Base-by-base conservation (phyloP, 2,888 invertebrate species). In the Tenthredo livida region DNA sequence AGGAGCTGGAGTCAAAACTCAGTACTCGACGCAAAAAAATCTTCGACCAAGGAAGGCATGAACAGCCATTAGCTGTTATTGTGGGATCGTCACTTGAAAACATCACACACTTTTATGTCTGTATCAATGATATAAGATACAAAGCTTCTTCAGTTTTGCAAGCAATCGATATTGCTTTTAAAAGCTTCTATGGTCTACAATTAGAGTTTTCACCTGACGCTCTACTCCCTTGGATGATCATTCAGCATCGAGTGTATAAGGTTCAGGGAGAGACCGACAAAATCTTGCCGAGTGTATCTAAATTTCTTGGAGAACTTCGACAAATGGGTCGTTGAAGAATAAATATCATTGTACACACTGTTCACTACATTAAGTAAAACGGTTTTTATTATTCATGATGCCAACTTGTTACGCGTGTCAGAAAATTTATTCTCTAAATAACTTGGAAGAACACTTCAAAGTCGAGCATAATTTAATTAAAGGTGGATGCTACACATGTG, bases 21-120 rank as follows among this genome's bases (percentile, higher is more conserved):
- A 29, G 29, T 29, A 29, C 29, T 29, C 29, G 29, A 29, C 29
- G 29, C 1, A 29, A 29, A 29, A 29, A 29, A 1, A 29, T 29
- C 2, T 29, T 29, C 1, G 29, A 29, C 29, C 29, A 29, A 29
- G 72, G 50, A 10, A 61, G 80, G 15, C n/a, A 82, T 29, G 87
- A 85, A 61, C 86, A 87, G 78, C 86, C 87, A 1, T 72, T 88
- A 6, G 72, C 85, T 50, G 85, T 86, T 37, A 82, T 86, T 61
- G 85, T 87, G 17, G 87, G 86, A 3, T 17, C 77, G 50, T 47
- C 85, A 50, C 40, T 87, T 6, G 29, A 29, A 10, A 1, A 29
- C 10, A 86, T 87, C 12, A 7, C 43, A 10, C n/a, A 84, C 17
- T 86, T 3, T 43, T 82, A 82, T n/a, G 84, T 85, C 9, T 61